Evolutionary conservation across 2,888 invertebrate species (phyloP).

Genomic region (Tetropium fuscum): DNA sequence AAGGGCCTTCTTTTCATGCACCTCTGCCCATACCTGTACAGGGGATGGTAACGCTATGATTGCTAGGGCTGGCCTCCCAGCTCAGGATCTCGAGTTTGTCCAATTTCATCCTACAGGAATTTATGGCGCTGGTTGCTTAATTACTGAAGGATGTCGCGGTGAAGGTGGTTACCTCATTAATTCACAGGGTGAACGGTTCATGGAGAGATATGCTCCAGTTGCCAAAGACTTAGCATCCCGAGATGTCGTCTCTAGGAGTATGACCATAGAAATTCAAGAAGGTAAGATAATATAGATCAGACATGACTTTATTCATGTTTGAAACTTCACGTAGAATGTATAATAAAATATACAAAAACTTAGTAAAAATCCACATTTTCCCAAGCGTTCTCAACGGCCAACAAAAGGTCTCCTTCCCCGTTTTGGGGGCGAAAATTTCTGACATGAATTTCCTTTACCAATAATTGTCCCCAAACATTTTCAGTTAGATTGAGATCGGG

Average conservation of each 20-base stretch:
- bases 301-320: too few species aligned
- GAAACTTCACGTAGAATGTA: too few species aligned
- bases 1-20: constrained; percentile 97
- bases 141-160: constrained; percentile 95
- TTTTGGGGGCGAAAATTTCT: too few species aligned
- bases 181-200: constrained; percentile 96
- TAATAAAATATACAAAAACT: too few species aligned
- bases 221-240: constrained; percentile 99
- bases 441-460: too few species aligned
- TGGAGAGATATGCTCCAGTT: constrained; percentile 96
- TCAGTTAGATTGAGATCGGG: too few species aligned
- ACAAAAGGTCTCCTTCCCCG: too few species aligned
- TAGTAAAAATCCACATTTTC: too few species aligned
- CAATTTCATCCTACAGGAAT: constrained; percentile 99
- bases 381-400: too few species aligned
- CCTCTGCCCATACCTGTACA: constrained; percentile 98
- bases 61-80: constrained; percentile 91
- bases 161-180: constrained; percentile 89
- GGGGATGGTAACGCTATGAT: constrained; percentile 98
- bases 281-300: too few species aligned
- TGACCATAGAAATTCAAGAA: constrained; percentile 98
- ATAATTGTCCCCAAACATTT: too few species aligned
- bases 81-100: constrained; percentile 98
- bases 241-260: constrained; percentile 97
- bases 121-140: constrained; percentile 98